These are phyloP conservation scores for Galeopsomyia nigrocyanea DNA, from an alignment of 2,888 invertebrate species.

Conservation along the genomic window DNA sequence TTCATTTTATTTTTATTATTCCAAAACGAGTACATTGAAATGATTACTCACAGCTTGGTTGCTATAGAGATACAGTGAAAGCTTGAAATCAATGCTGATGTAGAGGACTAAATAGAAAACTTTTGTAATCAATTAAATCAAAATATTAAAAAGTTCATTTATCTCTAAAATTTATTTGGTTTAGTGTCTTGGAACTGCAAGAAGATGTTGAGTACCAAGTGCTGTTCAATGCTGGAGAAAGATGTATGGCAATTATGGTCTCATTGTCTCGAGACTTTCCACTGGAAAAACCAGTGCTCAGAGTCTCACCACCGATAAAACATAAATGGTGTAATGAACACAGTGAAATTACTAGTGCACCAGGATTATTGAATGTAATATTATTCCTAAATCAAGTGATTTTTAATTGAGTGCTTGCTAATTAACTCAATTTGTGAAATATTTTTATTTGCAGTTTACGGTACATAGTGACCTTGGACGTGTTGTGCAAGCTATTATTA, in stretches of 20 bases:
- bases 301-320: slow-evolving; percentile 76
- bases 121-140: too few relatives aligned
- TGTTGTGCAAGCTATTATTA: slow-evolving; percentile 84
- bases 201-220: slow-evolving; percentile 82
- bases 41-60: background rate
- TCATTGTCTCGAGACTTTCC: slow-evolving; percentile 81
- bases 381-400: slow-evolving; percentile 6
- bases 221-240: slow-evolving; percentile 77
- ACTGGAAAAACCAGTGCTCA: slow-evolving; percentile 79
- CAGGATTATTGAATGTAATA: slow-evolving; percentile 79
- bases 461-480: slow-evolving; percentile 85
- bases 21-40: background rate
- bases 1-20: background rate
- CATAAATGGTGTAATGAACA: slow-evolving; percentile 82
- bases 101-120: too few relatives aligned
- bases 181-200: slow-evolving; percentile 78
- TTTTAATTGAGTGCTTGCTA: slow-evolving; percentile 2
- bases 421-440: background rate
- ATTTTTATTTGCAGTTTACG: slow-evolving; percentile 72
- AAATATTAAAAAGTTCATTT: background rate
- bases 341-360: slow-evolving; percentile 80
- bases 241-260: slow-evolving; percentile 78
- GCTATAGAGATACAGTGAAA: too few relatives aligned
- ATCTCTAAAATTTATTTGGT: slow-evolving; percentile 33
- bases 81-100: too few relatives aligned